Conservation (phyloP, 2,888 invertebrate species). For the Mantis religiosa region DNA sequence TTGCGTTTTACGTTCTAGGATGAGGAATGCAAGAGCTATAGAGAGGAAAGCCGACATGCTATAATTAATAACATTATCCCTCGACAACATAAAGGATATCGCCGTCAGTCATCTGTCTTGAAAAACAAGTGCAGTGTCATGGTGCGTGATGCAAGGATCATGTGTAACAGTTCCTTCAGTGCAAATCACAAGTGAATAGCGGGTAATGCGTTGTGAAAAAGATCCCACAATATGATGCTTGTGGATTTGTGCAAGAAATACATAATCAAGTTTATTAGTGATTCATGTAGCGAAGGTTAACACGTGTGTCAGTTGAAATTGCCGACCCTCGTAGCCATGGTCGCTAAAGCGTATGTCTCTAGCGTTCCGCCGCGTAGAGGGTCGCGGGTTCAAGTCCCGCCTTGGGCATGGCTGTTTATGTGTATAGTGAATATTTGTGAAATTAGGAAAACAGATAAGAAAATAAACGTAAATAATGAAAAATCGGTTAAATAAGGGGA, state of each 20-base stretch:
- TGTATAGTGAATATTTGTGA: no score
- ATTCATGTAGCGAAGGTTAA: neutral
- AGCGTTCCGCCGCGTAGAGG: no score
- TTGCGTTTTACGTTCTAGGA: neutral
- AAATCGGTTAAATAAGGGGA: no score
- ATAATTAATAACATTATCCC: neutral
- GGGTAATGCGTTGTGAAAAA: neutral
- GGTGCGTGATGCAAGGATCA: neutral
- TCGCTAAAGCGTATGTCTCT: no score
- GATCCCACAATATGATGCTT: neutral
- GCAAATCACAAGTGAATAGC: neutral
- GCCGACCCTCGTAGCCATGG: no score
- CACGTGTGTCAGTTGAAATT: neutral
- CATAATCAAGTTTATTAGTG: neutral
- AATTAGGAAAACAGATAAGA: no score
- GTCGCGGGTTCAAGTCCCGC: no score
- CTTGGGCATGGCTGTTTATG: no score
- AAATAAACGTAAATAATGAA: no score
- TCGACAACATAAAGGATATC: neutral
- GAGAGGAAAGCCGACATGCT: neutral
- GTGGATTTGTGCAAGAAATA: neutral
- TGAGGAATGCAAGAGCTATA: neutral
- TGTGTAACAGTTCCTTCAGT: neutral
- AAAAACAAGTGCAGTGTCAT: neutral
- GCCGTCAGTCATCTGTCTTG: neutral